Base-by-base conservation (phyloP, 2,113 vertebrate species). In the Mungos mungo region DNA sequence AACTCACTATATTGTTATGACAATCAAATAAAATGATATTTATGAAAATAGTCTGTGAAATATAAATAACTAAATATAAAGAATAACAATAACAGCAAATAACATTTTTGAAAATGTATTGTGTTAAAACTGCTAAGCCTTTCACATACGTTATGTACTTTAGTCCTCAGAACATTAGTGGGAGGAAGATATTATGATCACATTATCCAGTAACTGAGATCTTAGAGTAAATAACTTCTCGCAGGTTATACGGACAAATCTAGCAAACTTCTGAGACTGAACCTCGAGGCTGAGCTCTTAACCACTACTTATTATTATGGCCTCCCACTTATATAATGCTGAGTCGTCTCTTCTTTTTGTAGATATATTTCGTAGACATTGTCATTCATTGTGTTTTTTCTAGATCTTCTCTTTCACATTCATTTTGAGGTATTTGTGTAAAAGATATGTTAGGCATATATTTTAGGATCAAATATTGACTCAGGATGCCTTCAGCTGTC, bases 131-230 rank as follows among this genome's bases (percentile, higher is more conserved):
- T 57, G 41, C 60, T 41, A 23, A 76, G 3, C 45, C 21, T 84
- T 90, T 33, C 47, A 13, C 2, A 29, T 41, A 63, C 66, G 57
- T 69, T 76, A 35, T n/a, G 29, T 60, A 7, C 76, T 87, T 68
- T 87, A 81, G 84, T 94, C 47, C 35, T 95, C 65, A 90, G 31
- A 80, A 63, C 21, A 47, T 95, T 76, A 21, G 57, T 74, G n/a
- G 60, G 72, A 77, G 19, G 63, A 84, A 76, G 60, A 16, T 52
- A 3, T 25, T 45, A 3, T 25, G 45, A n/a, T 68, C 38, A 25
- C 7, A 2, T 65, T 83, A n/a, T 60, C 18, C 18, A 68, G 12
- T 31, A 74, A 21, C 7, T 41, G 47, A 33, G 66, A 71, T 2
- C 35, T 41, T 41, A 27, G 38, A 81, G 81, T 47, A 45, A 11